Conservation (phyloP, 2,888 invertebrate genomes). For the Gerris lacustris region DNA sequence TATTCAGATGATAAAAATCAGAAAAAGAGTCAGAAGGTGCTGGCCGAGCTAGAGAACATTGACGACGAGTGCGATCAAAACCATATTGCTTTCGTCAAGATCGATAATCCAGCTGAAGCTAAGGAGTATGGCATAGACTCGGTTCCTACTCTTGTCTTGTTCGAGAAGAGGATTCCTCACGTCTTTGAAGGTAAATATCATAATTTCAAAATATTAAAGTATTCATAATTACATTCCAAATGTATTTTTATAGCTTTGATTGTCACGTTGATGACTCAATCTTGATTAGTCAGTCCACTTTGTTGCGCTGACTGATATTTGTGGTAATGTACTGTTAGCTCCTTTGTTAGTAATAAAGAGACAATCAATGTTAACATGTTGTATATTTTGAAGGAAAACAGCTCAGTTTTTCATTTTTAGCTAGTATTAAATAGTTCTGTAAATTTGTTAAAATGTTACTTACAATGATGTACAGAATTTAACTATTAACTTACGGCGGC, state of each 20-base stretch:
- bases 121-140: slow-evolving; percentile 78
- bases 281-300: too few species aligned
- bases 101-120: slow-evolving; percentile 75
- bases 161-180: slow-evolving; percentile 50
- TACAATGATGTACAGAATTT: too few species aligned
- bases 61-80: slow-evolving; percentile 89
- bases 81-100: slow-evolving; percentile 82
- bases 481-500: too few species aligned
- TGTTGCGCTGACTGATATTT: too few species aligned
- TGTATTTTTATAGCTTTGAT: slow-evolving; percentile 5
- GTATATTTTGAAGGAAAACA: too few species aligned
- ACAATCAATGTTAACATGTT: too few species aligned
- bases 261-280: too few species aligned
- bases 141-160: slow-evolving; percentile 68
- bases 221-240: slow-evolving; percentile 3
- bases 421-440: too few species aligned
- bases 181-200: slow-evolving; percentile 43
- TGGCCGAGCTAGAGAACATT: slow-evolving; percentile 76
- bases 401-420: too few species aligned
- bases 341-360: too few species aligned
- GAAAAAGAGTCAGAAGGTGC: slow-evolving; percentile 75
- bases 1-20: slow-evolving; percentile 76
- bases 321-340: too few species aligned
- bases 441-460: too few species aligned
- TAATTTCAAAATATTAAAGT: not conserved